phyloP scores from a whole-genome alignment of 2,888 invertebrate species.

The Orchestes rusci region DNA sequence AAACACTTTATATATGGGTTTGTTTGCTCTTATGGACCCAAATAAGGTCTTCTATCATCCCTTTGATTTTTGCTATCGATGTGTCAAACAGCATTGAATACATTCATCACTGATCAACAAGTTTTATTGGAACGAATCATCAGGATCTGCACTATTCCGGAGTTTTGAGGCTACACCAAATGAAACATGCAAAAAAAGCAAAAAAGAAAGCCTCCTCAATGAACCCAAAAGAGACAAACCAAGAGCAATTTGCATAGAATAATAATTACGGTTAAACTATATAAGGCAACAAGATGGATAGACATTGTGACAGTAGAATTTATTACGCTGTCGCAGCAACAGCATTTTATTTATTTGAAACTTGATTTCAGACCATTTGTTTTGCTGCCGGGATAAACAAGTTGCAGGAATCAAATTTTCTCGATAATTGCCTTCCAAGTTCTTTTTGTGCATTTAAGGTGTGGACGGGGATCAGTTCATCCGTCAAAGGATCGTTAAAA shows the following conservation, averaged over 20 bases:
- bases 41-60: too few relatives aligned
- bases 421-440: not conserved
- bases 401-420: not conserved
- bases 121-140: too few relatives aligned
- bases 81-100: too few relatives aligned
- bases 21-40: too few relatives aligned
- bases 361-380: not conserved
- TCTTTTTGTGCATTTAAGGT: too few relatives aligned
- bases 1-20: too few relatives aligned
- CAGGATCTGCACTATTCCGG: too few relatives aligned
- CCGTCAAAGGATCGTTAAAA: constrained; percentile 11
- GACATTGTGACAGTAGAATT: constrained; percentile 20
- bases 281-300: constrained; percentile 28
- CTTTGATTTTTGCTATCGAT: too few relatives aligned
- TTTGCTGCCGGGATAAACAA: not conserved
- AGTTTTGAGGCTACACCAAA: too few relatives aligned
- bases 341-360: not conserved
- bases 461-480: constrained; percentile 11
- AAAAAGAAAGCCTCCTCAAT: too few relatives aligned
- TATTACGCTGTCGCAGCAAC: constrained; percentile 11
- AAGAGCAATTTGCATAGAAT: constrained; percentile 29
- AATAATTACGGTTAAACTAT: constrained; percentile 28
- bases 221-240: constrained; percentile 12
- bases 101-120: too few relatives aligned
- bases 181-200: too few relatives aligned